These are phyloP conservation scores for Kradibia gibbosae DNA, from an alignment of 1,140 invertebrate genomes.

Conservation along the genomic window DNA sequence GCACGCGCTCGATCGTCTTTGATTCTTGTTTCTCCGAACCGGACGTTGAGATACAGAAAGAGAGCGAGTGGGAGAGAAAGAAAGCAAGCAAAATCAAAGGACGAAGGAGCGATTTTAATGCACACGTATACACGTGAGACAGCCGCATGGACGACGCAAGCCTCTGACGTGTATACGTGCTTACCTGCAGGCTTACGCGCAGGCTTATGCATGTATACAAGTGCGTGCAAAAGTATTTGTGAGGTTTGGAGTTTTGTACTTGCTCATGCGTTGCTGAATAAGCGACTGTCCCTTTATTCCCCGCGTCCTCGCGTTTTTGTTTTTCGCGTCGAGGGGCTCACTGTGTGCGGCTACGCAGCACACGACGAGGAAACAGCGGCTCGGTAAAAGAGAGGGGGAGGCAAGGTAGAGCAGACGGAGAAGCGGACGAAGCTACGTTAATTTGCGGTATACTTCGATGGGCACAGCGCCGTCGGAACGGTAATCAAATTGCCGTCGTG, in stretches of 20 bases:
- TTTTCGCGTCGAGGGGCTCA: too few species aligned
- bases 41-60: not conserved
- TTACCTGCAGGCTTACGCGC: not conserved
- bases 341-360: too few species aligned
- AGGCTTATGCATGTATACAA: too few species aligned
- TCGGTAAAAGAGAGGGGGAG: too few species aligned
- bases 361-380: too few species aligned
- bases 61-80: conserved; percentile 10
- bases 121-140: conserved; percentile 15
- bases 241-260: too few species aligned
- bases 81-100: not conserved
- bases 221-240: too few species aligned
- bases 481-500: conserved; percentile 29
- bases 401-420: too few species aligned
- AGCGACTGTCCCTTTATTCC: conserved; percentile 10
- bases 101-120: conserved; percentile 37
- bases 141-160: too few species aligned
- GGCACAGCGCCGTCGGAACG: not conserved
- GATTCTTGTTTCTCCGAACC: conserved; percentile 16
- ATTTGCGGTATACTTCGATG: conserved; percentile 19
- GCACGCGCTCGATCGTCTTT: conserved; percentile 30
- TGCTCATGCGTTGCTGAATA: not conserved
- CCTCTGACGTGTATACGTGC: not conserved
- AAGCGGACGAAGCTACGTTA: not conserved
- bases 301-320: not conserved